phyloP scores from a whole-genome alignment of 2,888 invertebrate genomes.

The Nomada goodeniana region DNA sequence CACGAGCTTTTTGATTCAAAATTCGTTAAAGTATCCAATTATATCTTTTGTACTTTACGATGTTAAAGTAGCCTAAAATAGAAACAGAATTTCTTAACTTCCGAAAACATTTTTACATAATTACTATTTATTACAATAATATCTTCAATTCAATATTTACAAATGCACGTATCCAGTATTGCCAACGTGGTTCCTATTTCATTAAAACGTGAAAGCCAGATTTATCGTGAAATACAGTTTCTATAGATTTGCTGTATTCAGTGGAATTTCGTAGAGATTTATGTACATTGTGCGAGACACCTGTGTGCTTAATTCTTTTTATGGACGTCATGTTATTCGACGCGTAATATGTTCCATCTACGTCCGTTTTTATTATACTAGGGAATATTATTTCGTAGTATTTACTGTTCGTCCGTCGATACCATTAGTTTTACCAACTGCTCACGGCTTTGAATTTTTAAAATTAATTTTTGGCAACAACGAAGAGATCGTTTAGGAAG shows the following conservation, averaged over 20 bases:
- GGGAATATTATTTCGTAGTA: neutral
- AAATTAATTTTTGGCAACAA: neutral
- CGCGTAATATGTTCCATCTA: neutral
- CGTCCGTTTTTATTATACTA: neutral
- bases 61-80: neutral
- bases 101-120: no score
- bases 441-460: no score
- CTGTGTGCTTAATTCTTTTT: neutral
- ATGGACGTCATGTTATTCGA: constrained; percentile 1
- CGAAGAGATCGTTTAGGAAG: neutral
- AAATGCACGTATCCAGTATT: neutral
- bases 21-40: neutral
- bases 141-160: no score
- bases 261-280: constrained; percentile 5
- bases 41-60: neutral
- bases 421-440: neutral
- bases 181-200: neutral
- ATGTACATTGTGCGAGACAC: neutral
- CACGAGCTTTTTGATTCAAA: neutral
- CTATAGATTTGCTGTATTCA: neutral
- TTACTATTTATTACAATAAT: no score
- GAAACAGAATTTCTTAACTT: neutral
- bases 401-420: neutral
- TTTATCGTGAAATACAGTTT: constrained; percentile 8
- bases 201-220: neutral